These are phyloP conservation scores for Xestia rhomboidea DNA, from an alignment of 2,888 invertebrate species.

Conservation along the genomic window DNA sequence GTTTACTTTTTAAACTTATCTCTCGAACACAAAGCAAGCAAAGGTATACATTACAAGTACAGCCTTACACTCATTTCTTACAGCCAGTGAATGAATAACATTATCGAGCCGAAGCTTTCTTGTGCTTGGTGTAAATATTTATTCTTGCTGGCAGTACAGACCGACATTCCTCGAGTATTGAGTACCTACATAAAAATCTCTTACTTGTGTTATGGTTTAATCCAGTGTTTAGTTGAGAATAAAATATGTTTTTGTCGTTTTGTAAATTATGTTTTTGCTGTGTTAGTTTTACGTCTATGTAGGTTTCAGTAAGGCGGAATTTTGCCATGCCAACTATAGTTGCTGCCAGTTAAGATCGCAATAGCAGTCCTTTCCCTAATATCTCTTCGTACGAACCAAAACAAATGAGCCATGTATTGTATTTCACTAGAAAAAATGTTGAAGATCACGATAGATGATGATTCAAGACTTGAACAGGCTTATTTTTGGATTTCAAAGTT, in stretches of 20 bases:
- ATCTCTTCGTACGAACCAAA: too few relatives aligned
- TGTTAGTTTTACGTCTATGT: not conserved
- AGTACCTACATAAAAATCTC: conserved; percentile 63
- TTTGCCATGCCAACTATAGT: too few relatives aligned
- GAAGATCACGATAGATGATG: too few relatives aligned
- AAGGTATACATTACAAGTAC: conserved; percentile 65
- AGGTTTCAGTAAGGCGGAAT: not conserved
- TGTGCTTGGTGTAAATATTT: conserved; percentile 67
- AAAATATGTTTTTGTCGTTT: conserved; percentile 39
- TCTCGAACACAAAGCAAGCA: conserved; percentile 51
- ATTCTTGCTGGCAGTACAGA: conserved; percentile 59
- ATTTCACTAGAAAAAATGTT: too few relatives aligned
- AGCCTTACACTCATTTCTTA: conserved; percentile 69
- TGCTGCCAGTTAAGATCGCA: too few relatives aligned
- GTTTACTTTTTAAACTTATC: conserved; percentile 64
- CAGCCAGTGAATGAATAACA: conserved; percentile 68
- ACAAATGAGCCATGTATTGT: too few relatives aligned
- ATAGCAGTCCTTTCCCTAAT: too few relatives aligned
- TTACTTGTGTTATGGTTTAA: conserved; percentile 64
- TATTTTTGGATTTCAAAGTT: too few relatives aligned
- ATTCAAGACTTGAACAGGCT: too few relatives aligned
- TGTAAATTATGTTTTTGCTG: conserved; percentile 3
- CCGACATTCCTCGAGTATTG: conserved; percentile 62
- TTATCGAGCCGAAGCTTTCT: conserved; percentile 66
- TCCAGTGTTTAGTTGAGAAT: conserved; percentile 41